phyloP scores from a whole-genome alignment of 2,797 vertebrate genomes.

The Alauda arvensis region DNA sequence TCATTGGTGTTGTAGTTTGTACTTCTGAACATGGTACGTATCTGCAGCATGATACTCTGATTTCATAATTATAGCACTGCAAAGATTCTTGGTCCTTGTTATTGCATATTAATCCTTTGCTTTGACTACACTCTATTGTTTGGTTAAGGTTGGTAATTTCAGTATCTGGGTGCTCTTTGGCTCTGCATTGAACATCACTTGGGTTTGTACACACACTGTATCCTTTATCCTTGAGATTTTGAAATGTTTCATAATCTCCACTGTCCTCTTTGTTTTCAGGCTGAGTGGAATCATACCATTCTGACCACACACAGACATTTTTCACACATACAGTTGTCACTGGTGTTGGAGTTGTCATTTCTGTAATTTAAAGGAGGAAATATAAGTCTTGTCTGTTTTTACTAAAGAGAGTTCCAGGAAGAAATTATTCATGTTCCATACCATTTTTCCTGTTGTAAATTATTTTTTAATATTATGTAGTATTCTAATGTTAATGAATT shows the following conservation, averaged over 20 bases:
- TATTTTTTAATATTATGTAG: neutral
- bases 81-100: conserved; percentile 58
- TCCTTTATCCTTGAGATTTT: conserved; percentile 42
- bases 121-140: conserved; percentile 48
- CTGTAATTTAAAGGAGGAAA: conserved; percentile 15
- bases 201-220: conserved; percentile 45
- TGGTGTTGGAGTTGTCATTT: neutral
- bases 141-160: conserved; percentile 47
- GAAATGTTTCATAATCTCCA: conserved; percentile 71
- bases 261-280: conserved; percentile 16
- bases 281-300: conserved; percentile 59
- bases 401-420: neutral
- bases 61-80: conserved; percentile 66
- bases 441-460: neutral
- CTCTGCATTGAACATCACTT: conserved; percentile 46
- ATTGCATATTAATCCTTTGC: conserved; percentile 58
- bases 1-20: neutral
- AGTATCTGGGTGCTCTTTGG: neutral
- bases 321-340: conserved; percentile 60
- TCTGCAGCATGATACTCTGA: conserved; percentile 67
- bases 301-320: conserved; percentile 64
- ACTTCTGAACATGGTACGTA: conserved; percentile 25
- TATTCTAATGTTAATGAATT: neutral
- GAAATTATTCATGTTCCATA: neutral
- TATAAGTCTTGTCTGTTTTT: neutral